Base-by-base conservation (phyloP, 2,797 vertebrate species). In the Selene dorsalis region DNA sequence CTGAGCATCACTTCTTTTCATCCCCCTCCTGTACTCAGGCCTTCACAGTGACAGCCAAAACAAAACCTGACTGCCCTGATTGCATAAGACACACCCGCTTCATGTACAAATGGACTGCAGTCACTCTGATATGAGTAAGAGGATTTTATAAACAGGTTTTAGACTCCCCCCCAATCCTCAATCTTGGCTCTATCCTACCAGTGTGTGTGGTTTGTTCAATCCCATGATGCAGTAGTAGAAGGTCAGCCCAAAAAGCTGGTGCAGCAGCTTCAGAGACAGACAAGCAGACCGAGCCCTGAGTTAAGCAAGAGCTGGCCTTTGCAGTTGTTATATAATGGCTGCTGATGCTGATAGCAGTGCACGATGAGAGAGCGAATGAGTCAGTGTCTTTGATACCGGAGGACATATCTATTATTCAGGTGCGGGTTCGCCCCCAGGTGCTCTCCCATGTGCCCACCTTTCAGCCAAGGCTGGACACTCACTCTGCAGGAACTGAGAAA, bases 401-500 rank as follows among this genome's bases (percentile, higher is more conserved):
- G 77, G 70, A 78, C 55, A 13, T 43, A 92, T 91, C 71, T 82
- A 89, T 92, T 87, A 93, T 93, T 91, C 81, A 92, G 84, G 62
- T 69, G 70, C 32, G 12, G 60, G 57, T 65, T 86, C 24, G 17
- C 69, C 81, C 77, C 79, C 58, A 50, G 77, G 70, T 77, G 65
- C 68, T 76, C 64, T 73, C 61, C 76, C 53, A 58, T 69, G 43
- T 70, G 69, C 43, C 39, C 69, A 56, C 74, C 75, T 66, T 75
- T 59, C n/a, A 62, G 47, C 43, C 43, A 41, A 18, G 38, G 63
- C 66, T 4, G 60, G 77, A 75, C 63, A 28, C 61, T 80, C 53
- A 10, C 12, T 39, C 58, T 61, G 61, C 30, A 24, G 39, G 17
- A 28, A 11, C 45, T 58, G 26, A 62, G 12, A 30, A 24, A 18